phyloP scores from a whole-genome alignment of 2,113 vertebrate genomes.

The Calidris pygmaea region DNA sequence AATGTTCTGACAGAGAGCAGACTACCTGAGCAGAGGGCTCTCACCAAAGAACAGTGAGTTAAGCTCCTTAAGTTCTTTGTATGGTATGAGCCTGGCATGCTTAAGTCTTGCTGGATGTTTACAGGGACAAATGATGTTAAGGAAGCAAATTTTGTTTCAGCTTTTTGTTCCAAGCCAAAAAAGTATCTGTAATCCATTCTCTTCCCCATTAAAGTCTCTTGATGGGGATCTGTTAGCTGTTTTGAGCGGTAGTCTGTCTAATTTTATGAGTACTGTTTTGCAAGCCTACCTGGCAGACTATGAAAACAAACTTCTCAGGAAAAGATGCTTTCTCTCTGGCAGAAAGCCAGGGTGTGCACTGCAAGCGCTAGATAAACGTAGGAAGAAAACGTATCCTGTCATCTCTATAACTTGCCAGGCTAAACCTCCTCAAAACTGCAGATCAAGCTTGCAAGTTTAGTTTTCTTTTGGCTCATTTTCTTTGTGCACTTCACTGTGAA shows the following conservation, averaged over 20 bases:
- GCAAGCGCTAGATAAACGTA: not conserved
- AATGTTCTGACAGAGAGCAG: not conserved
- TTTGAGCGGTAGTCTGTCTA: not conserved
- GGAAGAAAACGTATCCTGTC: not conserved
- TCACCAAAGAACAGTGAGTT: not conserved
- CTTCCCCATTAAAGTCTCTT: not conserved
- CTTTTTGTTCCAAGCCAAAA: not conserved
- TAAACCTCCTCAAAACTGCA: not conserved
- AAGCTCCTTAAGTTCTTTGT: not conserved
- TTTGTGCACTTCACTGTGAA: not conserved
- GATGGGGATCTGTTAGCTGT: not conserved
- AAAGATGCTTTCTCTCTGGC: not conserved
- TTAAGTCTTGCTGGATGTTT: not conserved
- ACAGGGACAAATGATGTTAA: not conserved
- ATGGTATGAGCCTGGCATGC: not conserved
- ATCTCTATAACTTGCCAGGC: not conserved
- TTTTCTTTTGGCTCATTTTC: not conserved
- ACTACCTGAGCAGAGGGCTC: not conserved
- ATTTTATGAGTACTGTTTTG: not conserved
- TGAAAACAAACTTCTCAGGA: not conserved
- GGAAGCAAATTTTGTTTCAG: not conserved
- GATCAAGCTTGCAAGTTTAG: not conserved
- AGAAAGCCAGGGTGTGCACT: not conserved
- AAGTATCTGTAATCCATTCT: not conserved
- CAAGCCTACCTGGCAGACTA: constrained; percentile 15